Percentiles rank a stretch among this genome's conserved stretches.
Evolutionary conservation across 2,888 invertebrate genomes (phyloP).

Genomic region (Cosmopolites sordidus): DNA sequence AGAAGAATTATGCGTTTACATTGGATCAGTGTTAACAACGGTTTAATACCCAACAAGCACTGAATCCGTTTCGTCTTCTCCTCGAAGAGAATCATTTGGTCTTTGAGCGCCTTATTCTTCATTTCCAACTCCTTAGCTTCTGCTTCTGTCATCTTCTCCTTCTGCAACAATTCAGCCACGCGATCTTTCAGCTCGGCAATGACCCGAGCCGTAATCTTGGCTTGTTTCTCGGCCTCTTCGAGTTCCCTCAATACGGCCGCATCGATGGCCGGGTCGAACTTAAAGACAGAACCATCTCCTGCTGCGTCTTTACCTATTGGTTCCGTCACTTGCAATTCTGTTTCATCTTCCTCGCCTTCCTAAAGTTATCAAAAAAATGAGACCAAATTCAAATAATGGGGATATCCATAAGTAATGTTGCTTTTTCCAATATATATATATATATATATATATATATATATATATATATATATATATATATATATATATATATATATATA

Average conservation of each 20-base stretch:
- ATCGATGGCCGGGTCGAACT: slow-evolving; percentile 37
- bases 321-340: slow-evolving; percentile 5
- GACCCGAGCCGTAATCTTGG: slow-evolving; percentile 49
- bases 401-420: too few relatives aligned
- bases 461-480: too few relatives aligned
- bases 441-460: too few relatives aligned
- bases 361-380: slow-evolving; percentile 7
- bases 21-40: too few relatives aligned
- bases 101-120: slow-evolving; percentile 55
- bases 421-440: too few relatives aligned
- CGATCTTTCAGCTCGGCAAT: slow-evolving; percentile 47
- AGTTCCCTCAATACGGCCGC: slow-evolving; percentile 47
- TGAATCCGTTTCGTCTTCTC: slow-evolving; percentile 57
- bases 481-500: too few relatives aligned
- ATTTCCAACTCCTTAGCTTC: slow-evolving; percentile 56
- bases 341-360: slow-evolving; percentile 17
- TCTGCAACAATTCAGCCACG: slow-evolving; percentile 50
- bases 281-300: slow-evolving; percentile 31
- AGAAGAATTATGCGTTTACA: too few relatives aligned
- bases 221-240: slow-evolving; percentile 50
- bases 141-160: slow-evolving; percentile 54
- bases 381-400: too few relatives aligned
- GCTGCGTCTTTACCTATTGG: slow-evolving; percentile 13
- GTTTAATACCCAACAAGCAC: slow-evolving; percentile 41
- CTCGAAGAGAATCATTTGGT: slow-evolving; percentile 60